Percentiles rank a stretch among this genome's conserved stretches.
Conservation (phyloP, 2,113 vertebrate species). For the Mormyrus lacerda region DNA sequence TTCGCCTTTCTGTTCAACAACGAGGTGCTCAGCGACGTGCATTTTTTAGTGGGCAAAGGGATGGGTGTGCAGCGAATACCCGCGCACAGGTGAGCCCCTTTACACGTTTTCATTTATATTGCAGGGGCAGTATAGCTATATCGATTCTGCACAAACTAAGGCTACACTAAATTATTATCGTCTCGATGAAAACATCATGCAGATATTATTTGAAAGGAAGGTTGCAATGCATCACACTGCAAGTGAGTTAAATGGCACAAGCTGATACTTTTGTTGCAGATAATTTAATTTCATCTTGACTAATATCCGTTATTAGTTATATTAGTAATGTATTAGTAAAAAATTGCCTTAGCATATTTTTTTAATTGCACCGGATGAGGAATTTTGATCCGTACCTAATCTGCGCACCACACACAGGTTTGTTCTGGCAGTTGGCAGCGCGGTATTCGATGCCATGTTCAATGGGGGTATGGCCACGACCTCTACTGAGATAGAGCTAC, state of each 20-base stretch:
- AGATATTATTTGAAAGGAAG: neutral
- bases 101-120: neutral
- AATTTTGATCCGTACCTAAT: neutral
- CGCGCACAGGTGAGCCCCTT: slow-evolving; percentile 69
- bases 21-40: slow-evolving; percentile 84
- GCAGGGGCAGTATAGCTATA: neutral
- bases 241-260: neutral
- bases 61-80: slow-evolving; percentile 76
- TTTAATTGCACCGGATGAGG: neutral
- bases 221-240: neutral
- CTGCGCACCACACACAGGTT: slow-evolving; percentile 54
- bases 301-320: neutral
- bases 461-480: slow-evolving; percentile 87
- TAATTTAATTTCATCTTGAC: no score
- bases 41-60: slow-evolving; percentile 81
- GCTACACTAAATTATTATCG: neutral
- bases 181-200: neutral
- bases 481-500: slow-evolving; percentile 80
- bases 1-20: slow-evolving; percentile 83
- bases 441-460: slow-evolving; percentile 84
- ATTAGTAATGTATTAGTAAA: no score
- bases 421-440: slow-evolving; percentile 79
- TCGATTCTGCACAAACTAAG: neutral
- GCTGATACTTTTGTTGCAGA: neutral
- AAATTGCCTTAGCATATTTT: neutral